Base-by-base conservation (phyloP, 2,888 invertebrate genomes). In the Eupeodes luniger region DNA sequence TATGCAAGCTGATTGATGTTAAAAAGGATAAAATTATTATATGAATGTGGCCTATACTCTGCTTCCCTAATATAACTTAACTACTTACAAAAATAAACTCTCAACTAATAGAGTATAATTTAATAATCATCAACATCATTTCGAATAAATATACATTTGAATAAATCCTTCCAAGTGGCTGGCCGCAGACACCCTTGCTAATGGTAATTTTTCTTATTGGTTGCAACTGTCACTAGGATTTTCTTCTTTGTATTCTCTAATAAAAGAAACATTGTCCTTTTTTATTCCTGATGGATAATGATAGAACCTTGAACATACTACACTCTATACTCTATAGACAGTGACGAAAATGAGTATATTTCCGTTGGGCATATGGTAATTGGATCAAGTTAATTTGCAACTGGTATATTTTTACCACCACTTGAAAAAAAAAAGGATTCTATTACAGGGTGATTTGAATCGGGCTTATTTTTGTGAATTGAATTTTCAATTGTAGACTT, bases 121-220 rank as follows among this genome's bases (percentile, higher is more conserved):
- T 81, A 89, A 85, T 88, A 84, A 85, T 84, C 84, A 77, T 85
- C 85, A 88, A 75, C 81, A 70, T 79, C 62, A 69, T 75, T 86
- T 78, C 34, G 70, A 70, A 83, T 66, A 84, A 83, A 66, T 79
- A 66, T 79, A 69, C 78, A 70, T 85, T 89, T 81, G 85, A 89
- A 85, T 89, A 82, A 85, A 85, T 85, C 89, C 89, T 89, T 89
- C 89, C 85, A 51, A 85, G 78, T 89, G 89, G 89, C 81, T 85
- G 81, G 85, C 89, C 89, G 89, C 89, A 89, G 85, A 85, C 85
- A 89, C 85, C 89, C 82, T 78, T 59, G 59, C 1, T 59, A 36
- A 36, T 77, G 67, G 44, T 88, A 81, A 85, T 85, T 85, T 81
- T 69, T 81, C 59, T 85, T 62, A 84, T 85, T 85, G 85, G 81